A percentile compares a stretch with the other conserved stretches of the same genome.
Evolutionary conservation across 2,797 vertebrate species (phyloP).

Genomic region (Jordanella pulchra): DNA sequence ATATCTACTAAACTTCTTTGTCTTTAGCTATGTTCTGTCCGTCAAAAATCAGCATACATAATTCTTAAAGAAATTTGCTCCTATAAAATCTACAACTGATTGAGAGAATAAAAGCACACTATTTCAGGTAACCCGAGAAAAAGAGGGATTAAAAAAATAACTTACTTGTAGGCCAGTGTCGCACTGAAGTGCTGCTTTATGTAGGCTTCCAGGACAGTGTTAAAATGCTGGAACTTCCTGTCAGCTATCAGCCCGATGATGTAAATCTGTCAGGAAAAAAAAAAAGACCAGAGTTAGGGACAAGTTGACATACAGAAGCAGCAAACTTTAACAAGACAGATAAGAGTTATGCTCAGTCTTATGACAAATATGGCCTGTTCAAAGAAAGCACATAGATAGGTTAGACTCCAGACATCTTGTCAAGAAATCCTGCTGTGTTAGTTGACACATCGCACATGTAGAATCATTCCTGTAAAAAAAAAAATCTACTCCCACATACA

Average conservation of each 20-base stretch:
- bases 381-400: slow-evolving; percentile 30
- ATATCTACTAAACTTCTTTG: neutral
- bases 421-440: slow-evolving; percentile 34
- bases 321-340: slow-evolving; percentile 27
- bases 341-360: slow-evolving; percentile 23
- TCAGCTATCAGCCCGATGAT: slow-evolving; percentile 97
- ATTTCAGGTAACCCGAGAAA: slow-evolving; percentile 4
- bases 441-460: slow-evolving; percentile 22
- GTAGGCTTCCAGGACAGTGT: slow-evolving; percentile 96
- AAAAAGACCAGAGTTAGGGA: slow-evolving; percentile 13
- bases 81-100: neutral
- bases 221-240: slow-evolving; percentile 98
- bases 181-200: slow-evolving; percentile 99
- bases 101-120: neutral
- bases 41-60: neutral
- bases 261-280: slow-evolving; percentile 85
- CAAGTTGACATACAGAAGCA: slow-evolving; percentile 17
- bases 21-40: neutral
- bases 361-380: slow-evolving; percentile 32
- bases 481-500: neutral
- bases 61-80: neutral
- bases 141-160: slow-evolving; percentile 34
- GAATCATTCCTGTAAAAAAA: slow-evolving; percentile 12
- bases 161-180: slow-evolving; percentile 97
- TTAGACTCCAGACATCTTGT: slow-evolving; percentile 32